phyloP scores from a whole-genome alignment of 23 tunicate species.

The Styela clava region DNA sequence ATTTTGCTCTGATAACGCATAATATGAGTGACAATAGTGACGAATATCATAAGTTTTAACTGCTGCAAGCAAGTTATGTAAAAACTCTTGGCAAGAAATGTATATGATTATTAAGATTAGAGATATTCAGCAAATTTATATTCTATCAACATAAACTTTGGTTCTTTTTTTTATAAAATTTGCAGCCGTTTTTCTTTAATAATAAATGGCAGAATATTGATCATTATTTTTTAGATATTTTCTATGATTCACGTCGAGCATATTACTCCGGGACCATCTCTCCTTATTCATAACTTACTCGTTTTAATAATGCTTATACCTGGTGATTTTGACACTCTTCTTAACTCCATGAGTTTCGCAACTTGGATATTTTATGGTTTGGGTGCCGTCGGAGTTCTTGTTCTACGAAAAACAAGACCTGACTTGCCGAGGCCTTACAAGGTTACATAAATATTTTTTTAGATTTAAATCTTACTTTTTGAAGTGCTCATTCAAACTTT shows the following conservation, averaged over 20 bases:
- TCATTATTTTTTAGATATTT: constrained; percentile 55
- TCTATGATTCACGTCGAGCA: constrained; percentile 54
- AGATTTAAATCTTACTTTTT: too few species aligned
- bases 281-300: constrained; percentile 22
- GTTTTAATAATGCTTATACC: constrained; percentile 33
- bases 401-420: constrained; percentile 34
- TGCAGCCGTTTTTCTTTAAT: too few species aligned
- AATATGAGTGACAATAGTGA: too few species aligned
- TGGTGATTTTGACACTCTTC: constrained; percentile 45
- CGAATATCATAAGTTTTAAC: too few species aligned
- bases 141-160: too few species aligned
- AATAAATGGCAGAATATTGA: too few species aligned
- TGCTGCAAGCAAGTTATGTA: too few species aligned
- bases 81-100: too few species aligned
- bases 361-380: constrained; percentile 66
- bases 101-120: too few species aligned
- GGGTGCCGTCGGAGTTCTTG: constrained; percentile 42
- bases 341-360: constrained; percentile 52
- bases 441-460: constrained; percentile 25
- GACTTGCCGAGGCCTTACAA: constrained; percentile 52
- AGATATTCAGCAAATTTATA: too few species aligned
- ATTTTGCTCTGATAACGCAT: too few species aligned
- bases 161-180: too few species aligned
- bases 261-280: constrained; percentile 58
- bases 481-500: neutral